phyloP scores from a whole-genome alignment of 2,888 invertebrate genomes.

The Sinelater perroti region DNA sequence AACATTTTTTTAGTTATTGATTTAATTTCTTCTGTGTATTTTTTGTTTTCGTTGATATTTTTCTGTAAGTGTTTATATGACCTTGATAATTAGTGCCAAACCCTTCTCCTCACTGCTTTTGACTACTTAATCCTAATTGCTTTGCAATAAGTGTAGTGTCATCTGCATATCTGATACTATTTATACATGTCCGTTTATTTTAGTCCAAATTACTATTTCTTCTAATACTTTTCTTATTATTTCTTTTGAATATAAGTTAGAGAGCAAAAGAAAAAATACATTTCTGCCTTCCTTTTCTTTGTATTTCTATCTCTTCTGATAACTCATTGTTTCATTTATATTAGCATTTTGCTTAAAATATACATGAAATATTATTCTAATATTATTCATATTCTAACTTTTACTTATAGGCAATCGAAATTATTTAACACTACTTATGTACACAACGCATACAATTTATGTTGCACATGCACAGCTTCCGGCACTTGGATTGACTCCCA shows the following conservation, averaged over 20 bases:
- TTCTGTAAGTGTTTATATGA: not conserved
- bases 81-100: not conserved
- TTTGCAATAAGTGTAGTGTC: no score
- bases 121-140: no score
- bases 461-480: no score
- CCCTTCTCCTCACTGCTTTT: not conserved
- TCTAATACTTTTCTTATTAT: not conserved
- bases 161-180: no score
- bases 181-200: not conserved
- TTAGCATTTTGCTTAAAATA: not conserved
- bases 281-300: not conserved
- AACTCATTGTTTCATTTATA: not conserved
- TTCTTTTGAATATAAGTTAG: not conserved
- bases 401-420: no score
- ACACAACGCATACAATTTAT: no score
- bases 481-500: no score
- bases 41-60: not conserved
- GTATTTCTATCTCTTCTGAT: not conserved
- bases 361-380: not conserved
- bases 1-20: not conserved
- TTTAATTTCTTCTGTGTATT: slow-evolving; percentile 1
- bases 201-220: not conserved
- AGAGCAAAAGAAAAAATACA: not conserved
- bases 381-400: not conserved
- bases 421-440: no score